Conservation (phyloP, 2,888 invertebrate genomes). For the Tenodera sinensis region DNA sequence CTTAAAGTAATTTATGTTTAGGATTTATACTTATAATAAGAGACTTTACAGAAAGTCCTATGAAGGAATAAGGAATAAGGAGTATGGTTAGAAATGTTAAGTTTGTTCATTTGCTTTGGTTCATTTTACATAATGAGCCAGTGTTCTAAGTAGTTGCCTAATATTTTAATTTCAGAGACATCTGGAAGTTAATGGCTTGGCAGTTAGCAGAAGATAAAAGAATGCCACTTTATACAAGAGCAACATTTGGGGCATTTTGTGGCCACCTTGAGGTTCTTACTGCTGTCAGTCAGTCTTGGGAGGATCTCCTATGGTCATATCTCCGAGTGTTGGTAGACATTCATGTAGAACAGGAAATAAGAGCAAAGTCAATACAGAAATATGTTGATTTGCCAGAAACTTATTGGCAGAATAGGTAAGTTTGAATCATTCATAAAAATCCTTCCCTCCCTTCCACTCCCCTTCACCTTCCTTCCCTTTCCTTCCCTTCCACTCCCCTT, state of each 20-base stretch:
- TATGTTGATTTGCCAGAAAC: constrained; percentile 60
- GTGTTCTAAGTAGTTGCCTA: constrained; percentile 43
- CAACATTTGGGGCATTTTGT: constrained; percentile 74
- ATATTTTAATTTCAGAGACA: constrained; percentile 48
- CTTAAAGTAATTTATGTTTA: too few relatives aligned
- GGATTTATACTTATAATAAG: too few relatives aligned
- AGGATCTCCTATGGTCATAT: constrained; percentile 88
- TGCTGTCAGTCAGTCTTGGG: constrained; percentile 77
- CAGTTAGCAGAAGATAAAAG: constrained; percentile 46
- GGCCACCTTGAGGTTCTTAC: constrained; percentile 78
- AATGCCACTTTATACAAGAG: constrained; percentile 47
- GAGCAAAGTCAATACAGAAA: constrained; percentile 54
- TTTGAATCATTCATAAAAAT: not conserved
- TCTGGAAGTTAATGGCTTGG: constrained; percentile 56
- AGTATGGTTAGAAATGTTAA: too few relatives aligned
- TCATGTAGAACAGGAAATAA: constrained; percentile 75
- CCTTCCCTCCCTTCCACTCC: too few relatives aligned
- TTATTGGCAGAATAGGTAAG: constrained; percentile 60
- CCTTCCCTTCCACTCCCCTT: too few relatives aligned
- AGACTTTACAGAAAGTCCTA: too few relatives aligned
- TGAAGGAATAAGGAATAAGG: too few relatives aligned
- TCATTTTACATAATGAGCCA: too few relatives aligned
- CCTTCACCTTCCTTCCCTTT: too few relatives aligned
- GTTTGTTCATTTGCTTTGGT: too few relatives aligned
- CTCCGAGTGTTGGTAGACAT: constrained; percentile 77